Percentiles rank a stretch among this genome's conserved stretches.
Conservation (phyloP, 2,888 invertebrate genomes). For the Aricia artaxerxes region DNA sequence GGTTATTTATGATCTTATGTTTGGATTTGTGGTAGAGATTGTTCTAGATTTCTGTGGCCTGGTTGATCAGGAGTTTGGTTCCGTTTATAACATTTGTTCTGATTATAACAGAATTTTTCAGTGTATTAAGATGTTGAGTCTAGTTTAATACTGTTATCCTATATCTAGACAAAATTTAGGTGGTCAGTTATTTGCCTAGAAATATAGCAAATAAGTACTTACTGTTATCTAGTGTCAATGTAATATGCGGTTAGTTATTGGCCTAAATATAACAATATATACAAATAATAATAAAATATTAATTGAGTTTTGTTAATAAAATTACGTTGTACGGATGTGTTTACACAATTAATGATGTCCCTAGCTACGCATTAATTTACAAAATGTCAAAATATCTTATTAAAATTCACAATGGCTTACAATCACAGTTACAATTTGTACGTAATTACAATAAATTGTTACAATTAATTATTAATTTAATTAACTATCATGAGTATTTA, state of each 20-base stretch:
- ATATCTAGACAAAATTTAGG: too few relatives aligned
- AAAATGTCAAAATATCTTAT: slow-evolving; percentile 12
- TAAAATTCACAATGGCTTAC: slow-evolving; percentile 10
- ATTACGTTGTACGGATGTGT: not conserved
- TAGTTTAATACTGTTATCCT: too few relatives aligned
- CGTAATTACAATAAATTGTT: not conserved
- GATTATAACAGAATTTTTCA: not conserved
- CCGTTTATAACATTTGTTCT: not conserved
- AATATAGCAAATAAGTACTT: too few relatives aligned
- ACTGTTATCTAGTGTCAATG: not conserved
- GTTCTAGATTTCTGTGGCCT: not conserved
- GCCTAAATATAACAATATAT: not conserved
- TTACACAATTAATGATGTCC: slow-evolving; percentile 1
- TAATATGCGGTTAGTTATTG: not conserved
- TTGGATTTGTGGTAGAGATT: not conserved
- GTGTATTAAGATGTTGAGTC: too few relatives aligned
- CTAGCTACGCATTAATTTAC: slow-evolving; percentile 17
- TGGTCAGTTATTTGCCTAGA: too few relatives aligned
- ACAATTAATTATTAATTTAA: not conserved
- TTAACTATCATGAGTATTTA: not conserved
- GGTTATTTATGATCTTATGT: not conserved
- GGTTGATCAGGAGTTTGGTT: not conserved
- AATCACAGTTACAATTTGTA: not conserved
- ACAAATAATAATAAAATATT: not conserved
- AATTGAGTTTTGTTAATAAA: not conserved